Evolutionary conservation across 2,113 vertebrate species (phyloP).

Genomic region (Clarias macrocephalus): DNA sequence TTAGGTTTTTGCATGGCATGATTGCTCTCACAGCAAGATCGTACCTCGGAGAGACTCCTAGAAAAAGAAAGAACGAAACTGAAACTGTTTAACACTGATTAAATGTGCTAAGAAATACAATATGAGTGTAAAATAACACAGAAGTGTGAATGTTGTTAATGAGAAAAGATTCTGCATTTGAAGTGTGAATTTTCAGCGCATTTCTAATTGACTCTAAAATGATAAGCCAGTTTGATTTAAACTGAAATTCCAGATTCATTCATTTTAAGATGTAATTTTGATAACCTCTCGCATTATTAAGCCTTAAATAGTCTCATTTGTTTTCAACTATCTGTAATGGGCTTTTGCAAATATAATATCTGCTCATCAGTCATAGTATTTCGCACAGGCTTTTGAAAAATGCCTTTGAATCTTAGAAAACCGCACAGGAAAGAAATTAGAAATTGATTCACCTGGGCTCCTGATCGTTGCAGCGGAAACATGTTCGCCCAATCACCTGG

Average conservation of each 20-base stretch:
- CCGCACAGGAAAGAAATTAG: too few species aligned
- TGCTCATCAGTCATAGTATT: neutral
- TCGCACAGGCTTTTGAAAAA: neutral
- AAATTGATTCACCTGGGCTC: neutral
- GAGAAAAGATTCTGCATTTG: neutral
- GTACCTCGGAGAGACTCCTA: neutral
- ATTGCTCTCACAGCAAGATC: neutral
- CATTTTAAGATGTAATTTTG: neutral
- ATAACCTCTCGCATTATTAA: neutral
- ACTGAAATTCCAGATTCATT: neutral
- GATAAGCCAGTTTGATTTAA: neutral
- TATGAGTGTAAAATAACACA: neutral
- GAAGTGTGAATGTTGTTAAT: too few species aligned
- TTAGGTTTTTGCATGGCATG: neutral
- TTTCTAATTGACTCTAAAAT: neutral
- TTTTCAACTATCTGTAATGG: neutral
- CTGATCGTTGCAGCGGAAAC: neutral
- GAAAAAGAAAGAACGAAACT: neutral
- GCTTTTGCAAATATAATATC: neutral
- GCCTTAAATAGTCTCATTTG: neutral
- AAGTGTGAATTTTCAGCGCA: neutral
- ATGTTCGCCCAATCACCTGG: neutral
- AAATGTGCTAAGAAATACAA: neutral
- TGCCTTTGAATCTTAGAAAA: neutral
- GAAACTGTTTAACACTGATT: neutral